Base-by-base conservation (phyloP, 2,797 vertebrate species). In the Xyrichtys novacula region DNA sequence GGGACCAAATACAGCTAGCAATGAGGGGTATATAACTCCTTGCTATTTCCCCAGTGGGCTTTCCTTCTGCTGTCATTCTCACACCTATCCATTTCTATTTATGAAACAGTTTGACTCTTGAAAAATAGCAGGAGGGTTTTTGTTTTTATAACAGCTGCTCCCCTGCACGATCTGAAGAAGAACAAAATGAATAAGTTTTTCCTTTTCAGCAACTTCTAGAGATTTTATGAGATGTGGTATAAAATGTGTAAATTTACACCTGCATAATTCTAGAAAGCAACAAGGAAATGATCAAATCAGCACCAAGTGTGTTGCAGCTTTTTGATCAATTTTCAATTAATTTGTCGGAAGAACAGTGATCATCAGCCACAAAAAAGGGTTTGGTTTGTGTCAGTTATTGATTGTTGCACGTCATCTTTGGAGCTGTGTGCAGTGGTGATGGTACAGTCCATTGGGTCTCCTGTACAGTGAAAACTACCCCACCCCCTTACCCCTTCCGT, bases 401-500 rank as follows among this genome's bases (percentile, higher is more conserved):
- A 78, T 77, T 70, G 74, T 67, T 44, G 77, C 71, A 78, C 56
- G 71, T 83, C 88, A 78, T 85, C 81, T 81, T 79, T 70, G 39
- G 52, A 71, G 67, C 59, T 38, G 65, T 73, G 73, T 42, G 53
- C 60, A 20, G 43, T 65, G 36, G 39, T 65, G 64, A 80, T 86
- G 74, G 85, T 87, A 85, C 76, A 85, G 78, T 80, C 84, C 80
- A 81, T 84, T 88, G 85, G 63, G 56, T 71, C 83, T 74, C 68
- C 70, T 66, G 69, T 78, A 84, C 76, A 56, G 62, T 74, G 52
- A 63, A 46, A 46, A 63, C 64, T 39, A 55, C 39, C 65, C 74
- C 20, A 2, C 70, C 84, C 63, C 71, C 66, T 47, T 34, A 65
- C 68, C 68, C 63, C 57, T 67, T 76, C 65, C 73, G 56, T 81